A percentile compares a stretch with the other conserved stretches of the same genome.
Conservation (phyloP, 1,140 invertebrate genomes). For the Caenorhabditis brenneri region DNA sequence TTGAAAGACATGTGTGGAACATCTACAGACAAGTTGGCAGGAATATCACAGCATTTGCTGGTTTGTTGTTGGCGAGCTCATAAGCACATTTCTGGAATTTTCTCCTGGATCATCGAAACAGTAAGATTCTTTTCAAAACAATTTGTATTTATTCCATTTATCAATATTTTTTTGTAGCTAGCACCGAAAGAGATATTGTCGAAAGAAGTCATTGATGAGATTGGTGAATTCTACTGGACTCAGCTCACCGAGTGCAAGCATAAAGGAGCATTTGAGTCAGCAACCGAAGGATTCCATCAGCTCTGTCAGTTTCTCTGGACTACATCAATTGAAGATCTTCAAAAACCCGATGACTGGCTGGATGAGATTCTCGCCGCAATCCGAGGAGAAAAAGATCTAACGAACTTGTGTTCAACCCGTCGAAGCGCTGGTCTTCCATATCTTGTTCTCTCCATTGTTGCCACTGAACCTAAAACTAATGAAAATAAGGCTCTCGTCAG, state of each 20-base stretch:
- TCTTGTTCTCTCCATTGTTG: slow-evolving; percentile 58
- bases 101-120: slow-evolving; percentile 51
- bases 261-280: slow-evolving; percentile 64
- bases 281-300: slow-evolving; percentile 58
- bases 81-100: slow-evolving; percentile 63
- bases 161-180: slow-evolving; percentile 48
- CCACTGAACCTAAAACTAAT: slow-evolving; percentile 54
- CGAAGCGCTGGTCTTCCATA: slow-evolving; percentile 66
- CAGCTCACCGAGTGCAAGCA: slow-evolving; percentile 65
- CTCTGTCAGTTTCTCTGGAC: slow-evolving; percentile 60
- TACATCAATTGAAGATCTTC: not conserved
- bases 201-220: slow-evolving; percentile 40
- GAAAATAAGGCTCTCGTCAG: slow-evolving; percentile 36
- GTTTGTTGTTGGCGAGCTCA: slow-evolving; percentile 63
- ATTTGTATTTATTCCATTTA: not conserved
- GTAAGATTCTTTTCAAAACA: not conserved
- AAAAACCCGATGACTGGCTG: slow-evolving; percentile 58
- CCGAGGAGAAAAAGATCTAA: slow-evolving; percentile 55
- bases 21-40: not conserved
- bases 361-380: slow-evolving; percentile 57
- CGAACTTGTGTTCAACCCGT: slow-evolving; percentile 60
- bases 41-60: slow-evolving; percentile 56
- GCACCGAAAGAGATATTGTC: slow-evolving; percentile 33
- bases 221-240: slow-evolving; percentile 63
- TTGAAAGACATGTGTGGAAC: slow-evolving; percentile 19